These are phyloP conservation scores for Rousettus leschenaultii DNA, from an alignment of 2,113 vertebrate genomes.

Conservation along the genomic window DNA sequence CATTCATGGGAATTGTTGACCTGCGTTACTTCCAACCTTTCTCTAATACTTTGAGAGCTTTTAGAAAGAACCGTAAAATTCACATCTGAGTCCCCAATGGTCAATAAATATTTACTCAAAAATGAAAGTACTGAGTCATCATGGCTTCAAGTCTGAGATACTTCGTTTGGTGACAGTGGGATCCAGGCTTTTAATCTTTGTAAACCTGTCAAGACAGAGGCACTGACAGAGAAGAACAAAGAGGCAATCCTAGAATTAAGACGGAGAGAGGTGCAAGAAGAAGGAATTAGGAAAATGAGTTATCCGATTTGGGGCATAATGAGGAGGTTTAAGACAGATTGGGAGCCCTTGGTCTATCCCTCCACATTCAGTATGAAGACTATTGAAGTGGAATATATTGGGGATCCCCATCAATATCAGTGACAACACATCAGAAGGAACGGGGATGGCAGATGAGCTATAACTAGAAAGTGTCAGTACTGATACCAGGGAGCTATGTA, in stretches of 20 bases:
- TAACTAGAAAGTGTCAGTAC: not conserved
- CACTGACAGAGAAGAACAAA: not conserved
- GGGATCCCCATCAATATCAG: not conserved
- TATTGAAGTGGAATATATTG: not conserved
- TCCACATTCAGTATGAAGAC: not conserved
- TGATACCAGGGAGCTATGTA: not conserved
- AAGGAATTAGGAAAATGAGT: not conserved
- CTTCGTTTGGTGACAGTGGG: conserved; percentile 12
- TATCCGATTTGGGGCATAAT: not conserved
- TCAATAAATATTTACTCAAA: conserved; percentile 34
- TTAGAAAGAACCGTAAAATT: conserved; percentile 4
- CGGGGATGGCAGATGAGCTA: not conserved
- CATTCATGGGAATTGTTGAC: not conserved
- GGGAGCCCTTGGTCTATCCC: not conserved
- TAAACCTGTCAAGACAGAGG: not conserved
- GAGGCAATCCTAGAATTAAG: not conserved
- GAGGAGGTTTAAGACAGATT: not conserved
- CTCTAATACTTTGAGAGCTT: not conserved
- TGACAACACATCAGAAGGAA: not conserved
- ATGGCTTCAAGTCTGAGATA: not conserved
- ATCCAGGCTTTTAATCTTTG: not conserved
- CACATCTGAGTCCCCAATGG: not conserved
- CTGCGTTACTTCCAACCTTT: not conserved
- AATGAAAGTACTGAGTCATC: not conserved
- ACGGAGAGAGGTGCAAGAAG: not conserved